Evolutionary conservation across 2,113 vertebrate genomes (phyloP).

Genomic region (Orthonyx spaldingii): DNA sequence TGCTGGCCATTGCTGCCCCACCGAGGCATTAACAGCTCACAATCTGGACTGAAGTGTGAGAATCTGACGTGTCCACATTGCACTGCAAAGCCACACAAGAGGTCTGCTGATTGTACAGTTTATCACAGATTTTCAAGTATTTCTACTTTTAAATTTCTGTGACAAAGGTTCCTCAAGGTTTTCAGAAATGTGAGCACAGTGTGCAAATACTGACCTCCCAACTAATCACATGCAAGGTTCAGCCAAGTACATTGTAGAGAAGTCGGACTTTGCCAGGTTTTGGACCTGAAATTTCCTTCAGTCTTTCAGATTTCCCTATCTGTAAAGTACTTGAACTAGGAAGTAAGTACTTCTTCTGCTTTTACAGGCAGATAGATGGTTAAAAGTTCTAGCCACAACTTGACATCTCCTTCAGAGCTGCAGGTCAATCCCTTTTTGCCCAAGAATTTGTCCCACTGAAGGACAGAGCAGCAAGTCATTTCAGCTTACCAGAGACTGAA

Average conservation of each 20-base stretch:
- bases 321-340: not conserved
- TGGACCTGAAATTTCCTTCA: not conserved
- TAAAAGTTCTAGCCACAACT: not conserved
- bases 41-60: accelerated
- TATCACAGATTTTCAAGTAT: not conserved
- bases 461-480: constrained; percentile 33
- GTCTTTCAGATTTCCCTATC: not conserved
- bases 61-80: accelerated
- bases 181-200: not conserved
- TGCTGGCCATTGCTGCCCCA: not conserved
- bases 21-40: not conserved
- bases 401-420: not conserved
- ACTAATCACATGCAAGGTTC: not conserved
- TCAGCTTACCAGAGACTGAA: not conserved
- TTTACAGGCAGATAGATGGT: not conserved
- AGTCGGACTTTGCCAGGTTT: not conserved
- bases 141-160: not conserved
- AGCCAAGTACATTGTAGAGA: not conserved
- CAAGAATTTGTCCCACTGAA: constrained; percentile 30
- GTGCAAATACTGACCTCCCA: not conserved
- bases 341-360: not conserved
- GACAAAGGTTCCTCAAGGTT: not conserved
- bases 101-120: not conserved
- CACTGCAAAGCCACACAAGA: not conserved
- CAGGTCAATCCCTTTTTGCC: constrained; percentile 35